Base-by-base conservation (phyloP, 2,113 vertebrate species). In the Alectura lathami region DNA sequence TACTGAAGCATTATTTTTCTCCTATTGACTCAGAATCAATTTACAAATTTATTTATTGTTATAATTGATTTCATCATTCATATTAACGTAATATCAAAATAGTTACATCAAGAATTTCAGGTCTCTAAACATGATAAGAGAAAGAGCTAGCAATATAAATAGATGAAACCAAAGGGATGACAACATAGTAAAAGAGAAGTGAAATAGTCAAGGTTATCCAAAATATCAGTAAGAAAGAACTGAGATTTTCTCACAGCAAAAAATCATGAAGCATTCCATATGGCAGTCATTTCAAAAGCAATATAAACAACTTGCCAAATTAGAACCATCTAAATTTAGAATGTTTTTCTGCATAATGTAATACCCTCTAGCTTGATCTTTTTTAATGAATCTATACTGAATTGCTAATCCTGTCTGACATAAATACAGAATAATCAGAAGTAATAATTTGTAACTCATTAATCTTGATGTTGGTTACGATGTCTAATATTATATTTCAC, bases 351-450 rank as follows among this genome's bases (percentile, higher is more conserved):
- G 77, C 10, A 74, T 66, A 51, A 92, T 68, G 73, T 56, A 80
- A 68, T 18, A 59, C 10, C 17, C n/a, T 75, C 22, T 51, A 82
- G 45, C 14, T 81, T 60, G 43, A 59, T 74, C 24, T 85, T 95
- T 69, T 88, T 57, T 68, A 91, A 56, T 67, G 23, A 72, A 79
- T 59, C 30, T 36, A 26, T 40, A 88, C 80, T 26, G 57, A 43
- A 3, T 89, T 86, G 36, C 32, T 94, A 56, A 92, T 80, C 54
- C 8, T 86, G 26, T 89, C 32, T 96, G 66, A 83, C 40, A 88
- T 75, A 95, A 96, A 85, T 70, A 78, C 30, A 94, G 54, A 96
- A 83, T 13, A 95, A 95, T 94, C 30, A 89, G 36, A 96, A 50
- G 2, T 53, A 95, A 88, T 88, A 69, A 83, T 91, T 77, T 91